A percentile compares a stretch with the other conserved stretches of the same genome.
Evolutionary conservation across 92 coral and sea anemone species (phyloP).

Genomic region (Zoanthus sansibaricus): DNA sequence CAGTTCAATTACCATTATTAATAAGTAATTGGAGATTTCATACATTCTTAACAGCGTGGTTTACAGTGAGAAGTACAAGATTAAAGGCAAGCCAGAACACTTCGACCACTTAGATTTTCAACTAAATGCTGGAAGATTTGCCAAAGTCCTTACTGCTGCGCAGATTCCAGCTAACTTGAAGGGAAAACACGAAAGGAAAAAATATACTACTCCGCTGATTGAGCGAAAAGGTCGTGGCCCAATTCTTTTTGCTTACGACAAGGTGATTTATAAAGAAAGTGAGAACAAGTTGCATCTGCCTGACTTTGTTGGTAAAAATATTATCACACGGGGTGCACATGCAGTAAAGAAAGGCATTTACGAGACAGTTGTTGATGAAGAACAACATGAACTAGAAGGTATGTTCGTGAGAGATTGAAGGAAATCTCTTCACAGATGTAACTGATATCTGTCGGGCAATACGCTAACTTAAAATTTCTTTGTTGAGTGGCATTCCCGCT

Average conservation of each 20-base stretch:
- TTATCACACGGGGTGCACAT: not conserved
- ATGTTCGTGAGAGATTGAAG: not conserved
- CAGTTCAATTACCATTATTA: not conserved
- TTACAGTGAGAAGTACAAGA: conserved; percentile 35
- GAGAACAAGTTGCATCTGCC: not conserved
- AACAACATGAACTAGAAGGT: conserved; percentile 9
- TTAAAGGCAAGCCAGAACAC: conserved; percentile 28
- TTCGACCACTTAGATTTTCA: not conserved
- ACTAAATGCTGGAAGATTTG: conserved; percentile 11
- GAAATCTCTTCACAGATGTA: too few species aligned
- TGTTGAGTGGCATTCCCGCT: too few species aligned
- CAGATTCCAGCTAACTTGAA: conserved; percentile 3
- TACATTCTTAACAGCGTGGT: conserved; percentile 5
- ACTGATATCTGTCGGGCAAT: too few species aligned
- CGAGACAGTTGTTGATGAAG: conserved; percentile 30
- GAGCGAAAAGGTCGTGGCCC: conserved; percentile 41
- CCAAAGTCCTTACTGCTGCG: not conserved
- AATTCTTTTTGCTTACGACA: conserved; percentile 16
- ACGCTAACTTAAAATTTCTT: too few species aligned
- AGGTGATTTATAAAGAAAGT: not conserved
- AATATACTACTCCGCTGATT: not conserved
- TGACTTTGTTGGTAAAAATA: conserved; percentile 17
- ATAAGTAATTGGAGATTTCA: not conserved
- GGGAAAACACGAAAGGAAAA: not conserved
- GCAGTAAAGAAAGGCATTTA: not conserved